Evolutionary conservation across 1,140 invertebrate genomes (phyloP), one percentile per base, ranked within the genome.

Genomic region (Sycophaga agraensis): DNA sequence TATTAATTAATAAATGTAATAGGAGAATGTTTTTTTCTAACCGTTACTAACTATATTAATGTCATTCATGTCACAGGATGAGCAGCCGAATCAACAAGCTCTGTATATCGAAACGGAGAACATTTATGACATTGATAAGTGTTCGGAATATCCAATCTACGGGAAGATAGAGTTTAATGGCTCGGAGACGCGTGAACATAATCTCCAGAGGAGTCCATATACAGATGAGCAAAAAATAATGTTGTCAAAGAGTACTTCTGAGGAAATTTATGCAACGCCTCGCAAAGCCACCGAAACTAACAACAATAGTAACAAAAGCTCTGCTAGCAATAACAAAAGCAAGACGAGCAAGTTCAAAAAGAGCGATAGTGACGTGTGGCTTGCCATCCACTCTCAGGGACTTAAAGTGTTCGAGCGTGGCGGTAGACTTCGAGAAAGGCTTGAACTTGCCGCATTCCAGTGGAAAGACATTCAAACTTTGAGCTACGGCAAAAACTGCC

Each of bases 401-500:
- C 62, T 82, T 14, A 78, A 73, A 45, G 58, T 82, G 0, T 70
- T 81, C 45, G 75, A 77, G 14, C 70, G 76, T 8, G 77, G 75
- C 0, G 72, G 70, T 5, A 49, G 72, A 21, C 71, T 75, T 0
- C 66, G 75, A 0, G 77, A 81, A 22, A 74, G 76, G 57, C 62
- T 65, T 4, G 74, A 79, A 45, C 58, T 82, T 7, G 73, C 75
- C 1, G 72, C 69, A n/a, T 80, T 83, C 57, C 73, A 75, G 24
- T 91, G 89, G 89, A 83, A 84, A 66, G 86, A 87, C 59, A 90
- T 91, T 63, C 88, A 89, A 68, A 90, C 87, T 54, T 79, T 91
- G 24, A 89, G 87, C 68, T 90, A 89, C 68, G 89, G 85, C 65
- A 90, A 90, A 71, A 88, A 85, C 50, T 87, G 84, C 39, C 75